These are phyloP conservation scores for Epizoanthus ramosus DNA, from an alignment of 92 coral and sea anemone genomes.

Conservation along the genomic window DNA sequence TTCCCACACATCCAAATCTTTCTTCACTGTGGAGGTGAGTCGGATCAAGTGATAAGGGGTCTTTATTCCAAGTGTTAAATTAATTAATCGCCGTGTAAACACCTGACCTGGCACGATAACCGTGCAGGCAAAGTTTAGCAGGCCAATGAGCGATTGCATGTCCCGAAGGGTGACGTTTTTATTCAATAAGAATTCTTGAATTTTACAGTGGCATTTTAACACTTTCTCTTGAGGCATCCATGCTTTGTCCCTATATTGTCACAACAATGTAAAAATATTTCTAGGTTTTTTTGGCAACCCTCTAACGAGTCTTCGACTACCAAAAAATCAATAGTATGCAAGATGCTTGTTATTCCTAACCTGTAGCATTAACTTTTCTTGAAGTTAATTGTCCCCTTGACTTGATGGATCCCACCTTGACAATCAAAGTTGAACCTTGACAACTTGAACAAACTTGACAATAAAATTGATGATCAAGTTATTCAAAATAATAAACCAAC, in stretches of 20 bases:
- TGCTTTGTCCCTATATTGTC: conserved; percentile 43
- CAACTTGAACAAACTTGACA: too few relatives aligned
- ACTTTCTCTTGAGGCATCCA: conserved; percentile 45
- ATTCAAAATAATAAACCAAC: too few relatives aligned
- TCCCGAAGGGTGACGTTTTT: conserved; percentile 31
- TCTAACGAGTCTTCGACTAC: conserved; percentile 14
- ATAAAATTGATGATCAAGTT: too few relatives aligned
- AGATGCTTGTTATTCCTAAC: conserved; percentile 31
- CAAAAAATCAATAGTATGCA: conserved; percentile 54
- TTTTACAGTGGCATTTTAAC: conserved; percentile 38
- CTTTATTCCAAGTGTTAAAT: conserved; percentile 48
- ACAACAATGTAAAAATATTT: conserved; percentile 35
- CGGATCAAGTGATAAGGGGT: conserved; percentile 37
- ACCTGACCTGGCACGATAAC: conserved; percentile 48
- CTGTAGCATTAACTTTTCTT: too few relatives aligned
- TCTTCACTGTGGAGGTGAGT: neutral
- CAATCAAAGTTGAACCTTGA: too few relatives aligned
- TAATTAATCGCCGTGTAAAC: conserved; percentile 54
- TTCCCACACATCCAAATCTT: conserved; percentile 55
- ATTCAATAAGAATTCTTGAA: conserved; percentile 12
- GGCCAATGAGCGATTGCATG: conserved; percentile 50
- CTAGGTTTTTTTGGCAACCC: conserved; percentile 34
- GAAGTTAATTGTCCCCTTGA: too few relatives aligned
- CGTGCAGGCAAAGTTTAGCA: conserved; percentile 48
- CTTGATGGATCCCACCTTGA: too few relatives aligned